Conservation (phyloP, 2,888 invertebrate species). For the Caenorhabditis sinica region DNA sequence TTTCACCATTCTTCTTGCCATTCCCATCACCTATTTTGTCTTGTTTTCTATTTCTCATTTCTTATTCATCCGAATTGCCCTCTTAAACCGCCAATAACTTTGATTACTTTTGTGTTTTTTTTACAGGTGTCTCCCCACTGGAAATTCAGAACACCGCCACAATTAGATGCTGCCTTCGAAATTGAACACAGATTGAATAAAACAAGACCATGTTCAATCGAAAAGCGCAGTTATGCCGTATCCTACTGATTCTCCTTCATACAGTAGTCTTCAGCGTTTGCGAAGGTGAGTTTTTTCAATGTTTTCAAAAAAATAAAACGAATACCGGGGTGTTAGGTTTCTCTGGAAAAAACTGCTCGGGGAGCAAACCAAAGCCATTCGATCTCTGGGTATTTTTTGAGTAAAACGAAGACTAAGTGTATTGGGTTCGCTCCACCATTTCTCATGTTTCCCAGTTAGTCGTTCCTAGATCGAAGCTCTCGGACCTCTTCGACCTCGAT, state of each 20-base stretch:
- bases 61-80: neutral
- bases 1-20: conserved; percentile 18
- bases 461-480: conserved; percentile 6
- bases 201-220: conserved; percentile 64
- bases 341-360: conserved; percentile 14
- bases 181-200: conserved; percentile 60
- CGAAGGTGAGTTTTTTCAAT: conserved; percentile 43
- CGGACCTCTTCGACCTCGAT: conserved; percentile 20
- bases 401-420: conserved; percentile 10
- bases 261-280: conserved; percentile 22
- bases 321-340: conserved; percentile 26
- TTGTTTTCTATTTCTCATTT: conserved; percentile 23
- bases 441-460: conserved; percentile 30
- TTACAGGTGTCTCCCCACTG: conserved; percentile 52
- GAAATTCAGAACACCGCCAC: conserved; percentile 59
- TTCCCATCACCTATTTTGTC: conserved; percentile 38
- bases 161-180: conserved; percentile 62
- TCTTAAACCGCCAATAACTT: conserved; percentile 33
- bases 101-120: conserved; percentile 39
- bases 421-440: conserved; percentile 24
- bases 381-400: conserved; percentile 9
- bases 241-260: conserved; percentile 32
- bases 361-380: conserved; percentile 5
- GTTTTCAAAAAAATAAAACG: neutral
- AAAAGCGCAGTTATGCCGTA: conserved; percentile 47